Evolutionary conservation across 2,113 vertebrate genomes (phyloP), one percentile per base, ranked within the genome.

Genomic region (Plestiodon gilberti): DNA sequence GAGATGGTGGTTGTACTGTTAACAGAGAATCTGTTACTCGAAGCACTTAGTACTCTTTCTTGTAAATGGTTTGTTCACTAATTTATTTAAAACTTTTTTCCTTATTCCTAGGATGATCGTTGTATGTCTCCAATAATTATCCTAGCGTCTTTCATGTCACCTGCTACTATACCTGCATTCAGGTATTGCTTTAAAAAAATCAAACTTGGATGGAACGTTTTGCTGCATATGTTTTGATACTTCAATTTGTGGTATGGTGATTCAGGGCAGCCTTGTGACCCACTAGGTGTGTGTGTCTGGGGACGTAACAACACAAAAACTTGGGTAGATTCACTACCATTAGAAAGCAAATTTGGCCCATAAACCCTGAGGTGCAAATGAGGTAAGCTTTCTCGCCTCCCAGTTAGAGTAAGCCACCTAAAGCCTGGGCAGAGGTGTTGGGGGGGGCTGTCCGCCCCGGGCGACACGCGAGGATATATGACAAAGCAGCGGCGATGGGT

Each of bases 91-190:
- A 43, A 62, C 62, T 83, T 65, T 88, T 20, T 14, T 86, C 9
- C 28, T 89, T 81, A 82, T 80, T 85, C 76, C 67, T 91, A 99
- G 99, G 98, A 98, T 35, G 97, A 99, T 14, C 97, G 97, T 69
- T 98, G 97, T 73, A 93, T 87, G 17, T 94, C 90, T 85, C 97
- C 98, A 8, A 93, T 99, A 83, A 92, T 98, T 59, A 96, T 98
- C n/a, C 93, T 99, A 82, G 97, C 98, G 83, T 99, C 98, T 52
- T 96, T 98, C 70, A 95, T 99, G 96, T 98, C 98, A 0, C 94
- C 97, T 18, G 91, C 96, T 25, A 83, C 97, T 3, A 94, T 98
- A 89, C 97, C 97, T 78, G 94, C 96, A 1, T 99, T 99, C 97
- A 99, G 98, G 99, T 99, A 96, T 70, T 69, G 1, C 65, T 88